Evolutionary conservation across 2,888 invertebrate genomes (phyloP).

Genomic region (Ochlodes sylvanus): DNA sequence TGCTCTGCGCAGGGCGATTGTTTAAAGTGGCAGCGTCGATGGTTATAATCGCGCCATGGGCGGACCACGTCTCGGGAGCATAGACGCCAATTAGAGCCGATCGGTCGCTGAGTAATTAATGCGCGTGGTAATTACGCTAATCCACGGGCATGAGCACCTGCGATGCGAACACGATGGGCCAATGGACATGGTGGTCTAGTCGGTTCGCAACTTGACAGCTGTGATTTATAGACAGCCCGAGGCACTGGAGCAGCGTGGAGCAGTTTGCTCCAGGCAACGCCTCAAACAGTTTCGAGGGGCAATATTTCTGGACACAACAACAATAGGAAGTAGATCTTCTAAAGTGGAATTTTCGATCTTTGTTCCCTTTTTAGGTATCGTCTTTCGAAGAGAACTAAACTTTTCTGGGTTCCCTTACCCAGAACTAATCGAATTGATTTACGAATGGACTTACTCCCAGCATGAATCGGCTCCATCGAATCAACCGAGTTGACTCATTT

Average conservation of each 20-base stretch:
- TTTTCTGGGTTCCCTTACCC: too few relatives aligned
- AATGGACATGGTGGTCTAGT: slow-evolving; percentile 4
- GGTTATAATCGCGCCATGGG: slow-evolving; percentile 81
- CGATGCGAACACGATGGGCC: slow-evolving; percentile 1
- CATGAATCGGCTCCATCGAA: too few relatives aligned
- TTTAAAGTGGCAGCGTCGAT: slow-evolving; percentile 63
- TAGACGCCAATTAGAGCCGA: slow-evolving; percentile 79
- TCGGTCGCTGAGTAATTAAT: slow-evolving; percentile 69
- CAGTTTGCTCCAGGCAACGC: not conserved
- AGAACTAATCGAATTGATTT: too few relatives aligned
- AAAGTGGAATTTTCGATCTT: too few relatives aligned
- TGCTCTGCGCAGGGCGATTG: slow-evolving; percentile 51
- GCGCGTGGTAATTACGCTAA: slow-evolving; percentile 39
- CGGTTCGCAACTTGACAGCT: not conserved
- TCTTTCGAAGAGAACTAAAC: too few relatives aligned
- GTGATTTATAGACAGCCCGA: not conserved
- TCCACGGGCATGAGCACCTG: slow-evolving; percentile 2
- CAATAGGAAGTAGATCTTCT: not conserved
- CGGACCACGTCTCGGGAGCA: slow-evolving; percentile 75
- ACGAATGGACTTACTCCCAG: too few relatives aligned
- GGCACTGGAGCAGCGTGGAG: not conserved
- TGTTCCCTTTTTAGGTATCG: too few relatives aligned
- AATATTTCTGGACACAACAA: not conserved
- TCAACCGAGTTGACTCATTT: too few relatives aligned
- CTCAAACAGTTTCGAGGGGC: too few relatives aligned